Conservation (phyloP, 2,888 invertebrate species). For the Muschampia plurimacula region DNA sequence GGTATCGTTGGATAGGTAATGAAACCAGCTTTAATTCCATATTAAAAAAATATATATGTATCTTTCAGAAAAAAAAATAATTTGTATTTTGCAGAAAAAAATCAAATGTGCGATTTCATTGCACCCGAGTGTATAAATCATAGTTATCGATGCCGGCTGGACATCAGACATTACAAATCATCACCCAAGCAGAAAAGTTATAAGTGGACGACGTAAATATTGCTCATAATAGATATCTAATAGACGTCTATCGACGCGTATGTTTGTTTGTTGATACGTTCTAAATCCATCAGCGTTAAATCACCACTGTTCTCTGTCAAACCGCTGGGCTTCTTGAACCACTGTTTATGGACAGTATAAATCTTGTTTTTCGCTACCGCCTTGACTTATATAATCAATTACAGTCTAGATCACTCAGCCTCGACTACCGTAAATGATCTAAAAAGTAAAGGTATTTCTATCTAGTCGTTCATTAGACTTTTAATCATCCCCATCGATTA, state of each 20-base stretch:
- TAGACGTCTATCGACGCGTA: constrained; percentile 27
- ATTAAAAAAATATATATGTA: too few species aligned
- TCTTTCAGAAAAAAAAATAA: too few species aligned
- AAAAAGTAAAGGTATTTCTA: neutral
- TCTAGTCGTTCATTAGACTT: constrained; percentile 44
- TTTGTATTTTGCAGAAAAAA: too few species aligned
- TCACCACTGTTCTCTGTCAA: constrained; percentile 45
- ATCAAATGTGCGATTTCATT: too few species aligned
- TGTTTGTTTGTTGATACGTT: constrained; percentile 49
- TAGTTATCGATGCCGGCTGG: neutral
- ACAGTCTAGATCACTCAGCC: neutral
- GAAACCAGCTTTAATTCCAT: too few species aligned
- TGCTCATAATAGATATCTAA: constrained; percentile 28
- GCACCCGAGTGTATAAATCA: neutral
- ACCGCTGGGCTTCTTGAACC: constrained; percentile 45
- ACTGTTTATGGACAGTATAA: constrained; percentile 69
- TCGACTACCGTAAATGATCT: neutral
- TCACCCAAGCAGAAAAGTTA: constrained; percentile 9
- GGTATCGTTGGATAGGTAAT: too few species aligned
- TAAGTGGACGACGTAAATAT: constrained; percentile 32
- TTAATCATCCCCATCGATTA: constrained; percentile 70
- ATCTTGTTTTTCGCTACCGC: neutral
- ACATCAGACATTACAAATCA: neutral
- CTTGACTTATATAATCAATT: constrained; percentile 10
- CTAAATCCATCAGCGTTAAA: constrained; percentile 51